Evolutionary conservation across 2,113 vertebrate species (phyloP), one percentile per base, ranked within the genome.

Genomic region (Mormoops blainvillei): DNA sequence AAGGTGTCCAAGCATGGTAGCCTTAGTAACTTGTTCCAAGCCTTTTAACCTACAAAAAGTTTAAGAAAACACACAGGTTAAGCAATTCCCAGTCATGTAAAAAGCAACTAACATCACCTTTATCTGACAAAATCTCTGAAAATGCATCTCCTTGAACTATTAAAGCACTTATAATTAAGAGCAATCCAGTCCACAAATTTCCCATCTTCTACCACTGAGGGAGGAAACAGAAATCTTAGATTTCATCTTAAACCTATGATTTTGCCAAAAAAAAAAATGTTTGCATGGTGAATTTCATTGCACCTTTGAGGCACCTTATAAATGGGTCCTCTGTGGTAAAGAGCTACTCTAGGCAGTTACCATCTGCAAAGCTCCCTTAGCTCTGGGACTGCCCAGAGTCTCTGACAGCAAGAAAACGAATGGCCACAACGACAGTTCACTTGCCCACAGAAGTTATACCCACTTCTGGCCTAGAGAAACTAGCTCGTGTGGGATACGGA

Each of bases 1-100:
- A 96, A 99, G 98, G 96, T 99, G 99, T 50, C 99, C 99, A 41
- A 99, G 99, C 99, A 99, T 99, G 3, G 99, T 99, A 38, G 99
- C 99, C 97, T 99, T 99, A 9, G 99, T 99, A 80, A 99, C 98
- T 98, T 99, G 99, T 93, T 99, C 99, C 97, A 99, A 98, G 76
- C 99, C 99, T 98, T 99, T 99, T 93, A 99, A 98, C 97, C 99
- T 99, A 97, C 1, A 98, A 97, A 52, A 98, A 56, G 97, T 70
- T 1, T 68, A 89, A 92, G 56, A 95, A 87, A 97, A 96, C 68
- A 94, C 63, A 91, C 0, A 89, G 38, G 36, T 81, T 91, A 24
- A 95, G 36, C 6, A 90, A 28, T 52, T 81, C 65, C 65, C 36
- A 68, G 52, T 16, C 52, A 91, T 54, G 5, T 13, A 86, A 81